These are phyloP conservation scores for Streptopelia turtur DNA, from an alignment of 2,797 vertebrate species.

Conservation along the genomic window DNA sequence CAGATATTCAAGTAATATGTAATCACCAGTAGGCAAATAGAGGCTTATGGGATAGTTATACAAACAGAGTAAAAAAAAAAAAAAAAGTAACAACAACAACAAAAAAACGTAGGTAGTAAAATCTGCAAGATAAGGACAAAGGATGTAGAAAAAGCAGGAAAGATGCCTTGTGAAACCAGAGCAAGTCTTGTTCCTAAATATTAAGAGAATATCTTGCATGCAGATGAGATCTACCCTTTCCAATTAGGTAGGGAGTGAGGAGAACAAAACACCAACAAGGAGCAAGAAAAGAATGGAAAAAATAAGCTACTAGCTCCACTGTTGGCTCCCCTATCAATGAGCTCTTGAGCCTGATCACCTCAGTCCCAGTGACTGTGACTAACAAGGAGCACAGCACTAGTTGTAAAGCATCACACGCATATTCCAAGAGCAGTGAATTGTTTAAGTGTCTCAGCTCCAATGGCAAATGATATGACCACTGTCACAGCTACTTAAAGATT, in stretches of 20 bases:
- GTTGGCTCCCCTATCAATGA: background rate
- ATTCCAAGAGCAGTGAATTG: background rate
- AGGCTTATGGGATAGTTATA: background rate
- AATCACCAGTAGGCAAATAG: background rate
- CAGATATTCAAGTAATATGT: background rate
- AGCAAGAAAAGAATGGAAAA: background rate
- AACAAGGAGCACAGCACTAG: background rate
- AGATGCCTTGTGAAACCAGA: rapidly evolving
- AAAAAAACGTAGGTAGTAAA: background rate
- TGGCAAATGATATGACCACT: background rate
- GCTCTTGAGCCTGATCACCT: background rate
- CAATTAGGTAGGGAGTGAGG: rapidly evolving
- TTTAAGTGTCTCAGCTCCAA: background rate
- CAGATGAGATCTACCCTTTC: rapidly evolving
- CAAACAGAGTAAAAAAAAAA: background rate
- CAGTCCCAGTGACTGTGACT: too few relatives aligned
- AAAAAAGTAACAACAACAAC: background rate
- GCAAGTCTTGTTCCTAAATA: background rate
- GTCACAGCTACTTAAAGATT: background rate
- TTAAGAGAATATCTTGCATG: background rate
- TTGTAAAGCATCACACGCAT: background rate
- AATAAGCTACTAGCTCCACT: background rate
- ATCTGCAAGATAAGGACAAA: background rate
- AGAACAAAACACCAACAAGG: background rate
- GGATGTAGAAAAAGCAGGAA: background rate